phyloP scores from a whole-genome alignment of 2,797 vertebrate genomes.

The Bovichtus diacanthus region DNA sequence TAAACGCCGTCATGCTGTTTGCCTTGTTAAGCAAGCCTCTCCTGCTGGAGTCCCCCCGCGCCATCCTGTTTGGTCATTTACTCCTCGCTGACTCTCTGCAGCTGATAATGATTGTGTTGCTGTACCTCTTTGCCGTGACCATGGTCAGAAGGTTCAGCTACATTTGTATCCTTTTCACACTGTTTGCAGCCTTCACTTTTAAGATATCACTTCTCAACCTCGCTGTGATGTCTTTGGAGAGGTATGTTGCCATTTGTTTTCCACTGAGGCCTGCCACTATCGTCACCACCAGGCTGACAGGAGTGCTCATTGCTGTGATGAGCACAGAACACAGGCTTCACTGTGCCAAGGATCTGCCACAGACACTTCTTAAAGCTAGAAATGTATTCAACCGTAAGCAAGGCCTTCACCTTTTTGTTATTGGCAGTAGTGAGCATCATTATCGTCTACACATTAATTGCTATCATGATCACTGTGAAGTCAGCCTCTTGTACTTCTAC shows the following conservation, averaged over 20 bases:
- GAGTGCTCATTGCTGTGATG: conserved; percentile 40
- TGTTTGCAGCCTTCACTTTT: conserved; percentile 22
- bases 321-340: conserved; percentile 42
- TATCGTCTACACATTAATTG: conserved; percentile 68
- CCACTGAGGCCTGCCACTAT: conserved; percentile 66
- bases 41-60: conserved; percentile 69
- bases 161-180: conserved; percentile 42
- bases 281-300: conserved; percentile 26
- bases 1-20: conserved; percentile 76
- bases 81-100: conserved; percentile 75
- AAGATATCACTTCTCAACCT: conserved; percentile 69
- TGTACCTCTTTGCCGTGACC: conserved; percentile 62
- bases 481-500: conserved; percentile 20
- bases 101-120: conserved; percentile 40
- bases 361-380: conserved; percentile 23
- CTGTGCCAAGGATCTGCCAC: conserved; percentile 10
- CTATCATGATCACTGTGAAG: conserved; percentile 51
- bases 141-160: conserved; percentile 44
- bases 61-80: conserved; percentile 79
- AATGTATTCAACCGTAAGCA: conserved; percentile 29
- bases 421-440: conserved; percentile 58
- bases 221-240: conserved; percentile 74
- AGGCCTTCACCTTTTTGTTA: conserved; percentile 29
- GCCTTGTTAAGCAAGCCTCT: conserved; percentile 62
- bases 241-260: conserved; percentile 74